These are phyloP conservation scores for Sinhomidia bicolor DNA, from an alignment of 2,888 invertebrate genomes.

Conservation along the genomic window DNA sequence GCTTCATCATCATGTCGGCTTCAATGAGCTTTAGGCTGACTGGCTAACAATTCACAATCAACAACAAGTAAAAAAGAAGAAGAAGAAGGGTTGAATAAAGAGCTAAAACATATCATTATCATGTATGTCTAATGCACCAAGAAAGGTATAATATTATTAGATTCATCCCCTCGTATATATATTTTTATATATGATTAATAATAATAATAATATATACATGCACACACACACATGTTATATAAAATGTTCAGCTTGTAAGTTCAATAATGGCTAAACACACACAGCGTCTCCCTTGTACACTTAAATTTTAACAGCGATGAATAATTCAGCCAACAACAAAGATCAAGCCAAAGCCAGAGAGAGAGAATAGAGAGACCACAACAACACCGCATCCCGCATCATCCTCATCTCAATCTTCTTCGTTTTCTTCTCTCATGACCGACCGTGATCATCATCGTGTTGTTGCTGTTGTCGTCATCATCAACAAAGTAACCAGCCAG, in stretches of 20 bases:
- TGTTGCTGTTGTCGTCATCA: slow-evolving; percentile 20
- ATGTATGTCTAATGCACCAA: slow-evolving; percentile 52
- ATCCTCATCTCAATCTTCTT: slow-evolving; percentile 33
- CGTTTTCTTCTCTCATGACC: background rate
- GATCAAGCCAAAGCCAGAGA: slow-evolving; percentile 14
- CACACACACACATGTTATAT: background rate
- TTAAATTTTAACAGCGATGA: slow-evolving; percentile 60
- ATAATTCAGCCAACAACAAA: slow-evolving; percentile 34
- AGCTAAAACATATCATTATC: slow-evolving; percentile 52
- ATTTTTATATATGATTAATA: background rate
- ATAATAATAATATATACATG: background rate
- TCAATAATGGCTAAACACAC: slow-evolving; percentile 66
- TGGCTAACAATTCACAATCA: slow-evolving; percentile 69
- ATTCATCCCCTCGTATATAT: background rate
- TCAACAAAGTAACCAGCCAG: slow-evolving; percentile 31
- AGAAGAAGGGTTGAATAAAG: slow-evolving; percentile 46
- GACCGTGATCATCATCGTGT: slow-evolving; percentile 22
- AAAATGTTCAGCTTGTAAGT: background rate
- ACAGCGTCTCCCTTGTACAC: slow-evolving; percentile 41
- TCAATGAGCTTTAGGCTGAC: slow-evolving; percentile 70
- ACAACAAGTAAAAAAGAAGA: slow-evolving; percentile 34
- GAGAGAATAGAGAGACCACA: slow-evolving; percentile 57
- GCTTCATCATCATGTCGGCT: slow-evolving; percentile 73
- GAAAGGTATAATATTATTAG: slow-evolving; percentile 14
- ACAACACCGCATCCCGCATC: slow-evolving; percentile 44